Conservation (phyloP, 2,888 invertebrate species). For the Drosophila yooni region DNA sequence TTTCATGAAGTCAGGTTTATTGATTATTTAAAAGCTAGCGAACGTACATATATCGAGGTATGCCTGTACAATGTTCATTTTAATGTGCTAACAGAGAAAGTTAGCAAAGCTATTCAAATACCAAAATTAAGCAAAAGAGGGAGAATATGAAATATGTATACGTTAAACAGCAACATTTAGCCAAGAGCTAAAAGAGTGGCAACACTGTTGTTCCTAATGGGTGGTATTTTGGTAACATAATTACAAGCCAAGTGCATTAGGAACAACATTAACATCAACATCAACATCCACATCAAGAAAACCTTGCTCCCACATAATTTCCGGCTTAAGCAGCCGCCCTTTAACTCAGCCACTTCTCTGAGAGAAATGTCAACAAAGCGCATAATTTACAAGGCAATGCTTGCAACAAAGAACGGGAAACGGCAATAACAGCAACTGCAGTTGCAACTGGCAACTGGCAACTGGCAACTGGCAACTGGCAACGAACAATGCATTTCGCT, state of each 20-base stretch:
- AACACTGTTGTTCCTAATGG: constrained; percentile 2
- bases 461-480: constrained; percentile 5
- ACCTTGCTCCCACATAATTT: constrained; percentile 12
- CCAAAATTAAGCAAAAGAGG: neutral
- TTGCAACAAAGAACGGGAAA: constrained; percentile 74
- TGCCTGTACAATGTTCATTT: neutral
- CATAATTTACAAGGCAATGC: constrained; percentile 75
- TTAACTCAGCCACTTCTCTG: constrained; percentile 11
- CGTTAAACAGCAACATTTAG: neutral
- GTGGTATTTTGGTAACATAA: constrained; percentile 25
- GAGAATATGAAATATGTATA: neutral
- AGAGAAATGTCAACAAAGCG: constrained; percentile 74
- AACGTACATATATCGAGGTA: neutral
- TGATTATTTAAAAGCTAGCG: neutral
- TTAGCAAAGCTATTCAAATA: neutral
- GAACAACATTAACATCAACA: constrained; percentile 6
- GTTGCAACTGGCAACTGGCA: constrained; percentile 24
- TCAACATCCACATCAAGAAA: neutral
- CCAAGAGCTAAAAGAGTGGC: neutral
- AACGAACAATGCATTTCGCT: constrained; percentile 31
- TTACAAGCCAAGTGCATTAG: constrained; percentile 29
- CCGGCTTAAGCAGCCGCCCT: constrained; percentile 13
- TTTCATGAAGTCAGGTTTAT: neutral
- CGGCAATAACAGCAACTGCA: constrained; percentile 48
- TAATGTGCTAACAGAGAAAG: neutral